phyloP scores from a whole-genome alignment of 2,888 invertebrate genomes.

The Drosophila quinaria region DNA sequence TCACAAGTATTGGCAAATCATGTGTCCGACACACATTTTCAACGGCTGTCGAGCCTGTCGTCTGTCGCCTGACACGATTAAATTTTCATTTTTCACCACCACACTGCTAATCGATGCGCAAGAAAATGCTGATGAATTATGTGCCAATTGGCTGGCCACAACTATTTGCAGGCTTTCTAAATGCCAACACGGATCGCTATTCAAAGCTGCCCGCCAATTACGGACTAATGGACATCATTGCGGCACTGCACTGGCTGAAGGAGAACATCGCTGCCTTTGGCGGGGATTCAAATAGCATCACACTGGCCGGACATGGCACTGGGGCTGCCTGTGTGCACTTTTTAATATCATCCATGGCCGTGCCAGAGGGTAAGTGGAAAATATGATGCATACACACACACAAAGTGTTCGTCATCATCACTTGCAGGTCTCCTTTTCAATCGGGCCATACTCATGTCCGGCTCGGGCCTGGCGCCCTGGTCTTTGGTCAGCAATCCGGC shows the following conservation, averaged over 20 bases:
- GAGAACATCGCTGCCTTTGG: slow-evolving; percentile 98
- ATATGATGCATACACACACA: neutral
- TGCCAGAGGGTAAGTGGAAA: slow-evolving; percentile 92
- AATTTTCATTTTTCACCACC: slow-evolving; percentile 55
- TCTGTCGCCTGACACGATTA: slow-evolving; percentile 49
- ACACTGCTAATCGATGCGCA: slow-evolving; percentile 57
- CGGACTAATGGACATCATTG: slow-evolving; percentile 99
- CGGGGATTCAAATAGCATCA: slow-evolving; percentile 96
- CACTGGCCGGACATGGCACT: slow-evolving; percentile 97
- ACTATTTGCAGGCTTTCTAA: slow-evolving; percentile 91
- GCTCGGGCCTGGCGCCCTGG: slow-evolving; percentile 96
- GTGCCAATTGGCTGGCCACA: slow-evolving; percentile 16
- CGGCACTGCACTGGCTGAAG: slow-evolving; percentile 97
- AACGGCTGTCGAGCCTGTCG: slow-evolving; percentile 43
- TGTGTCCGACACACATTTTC: slow-evolving; percentile 67
- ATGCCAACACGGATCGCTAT: slow-evolving; percentile 94
- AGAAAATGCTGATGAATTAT: slow-evolving; percentile 50
- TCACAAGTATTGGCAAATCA: slow-evolving; percentile 50
- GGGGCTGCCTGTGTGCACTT: slow-evolving; percentile 98
- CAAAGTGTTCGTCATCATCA: neutral
- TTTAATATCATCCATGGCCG: slow-evolving; percentile 96
- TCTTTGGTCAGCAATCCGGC: slow-evolving; percentile 93
- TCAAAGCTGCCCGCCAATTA: slow-evolving; percentile 96
- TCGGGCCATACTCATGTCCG: slow-evolving; percentile 95
- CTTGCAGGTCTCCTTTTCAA: slow-evolving; percentile 93